A percentile compares a stretch with the other conserved stretches of the same genome.
These are phyloP conservation scores for Cheiracanthium punctorium DNA, from an alignment of 2,888 invertebrate species.

Conservation along the genomic window DNA sequence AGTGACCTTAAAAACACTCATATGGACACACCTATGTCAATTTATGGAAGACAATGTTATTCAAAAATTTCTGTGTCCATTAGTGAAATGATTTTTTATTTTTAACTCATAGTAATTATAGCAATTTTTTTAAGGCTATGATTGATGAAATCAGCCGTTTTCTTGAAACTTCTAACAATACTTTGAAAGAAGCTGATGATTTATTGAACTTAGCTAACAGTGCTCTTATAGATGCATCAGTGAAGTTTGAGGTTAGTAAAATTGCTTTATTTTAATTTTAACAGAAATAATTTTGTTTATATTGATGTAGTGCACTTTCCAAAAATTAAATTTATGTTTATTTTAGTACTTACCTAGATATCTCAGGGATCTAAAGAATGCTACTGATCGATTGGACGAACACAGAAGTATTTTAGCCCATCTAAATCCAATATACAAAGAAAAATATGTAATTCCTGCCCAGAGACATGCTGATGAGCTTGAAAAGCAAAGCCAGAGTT, in stretches of 20 bases:
- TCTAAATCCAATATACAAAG: conserved; percentile 81
- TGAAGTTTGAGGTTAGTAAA: conserved; percentile 72
- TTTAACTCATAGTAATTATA: not conserved
- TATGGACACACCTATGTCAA: too few relatives aligned
- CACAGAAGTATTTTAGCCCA: conserved; percentile 81
- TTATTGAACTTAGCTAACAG: conserved; percentile 72
- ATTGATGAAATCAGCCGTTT: conserved; percentile 42
- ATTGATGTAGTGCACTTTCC: not conserved
- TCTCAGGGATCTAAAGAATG: conserved; percentile 73
- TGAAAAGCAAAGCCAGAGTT: conserved; percentile 81
- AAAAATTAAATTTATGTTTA: too few relatives aligned
- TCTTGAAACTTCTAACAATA: conserved; percentile 65
- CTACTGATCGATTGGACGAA: conserved; percentile 78
- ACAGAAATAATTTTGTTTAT: not conserved
- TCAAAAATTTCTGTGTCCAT: too few relatives aligned
- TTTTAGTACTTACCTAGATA: conserved; percentile 65
- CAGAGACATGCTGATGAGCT: conserved; percentile 83
- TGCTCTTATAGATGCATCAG: conserved; percentile 70
- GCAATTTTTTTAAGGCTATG: conserved; percentile 28
- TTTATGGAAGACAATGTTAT: too few relatives aligned
- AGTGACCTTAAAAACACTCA: too few relatives aligned
- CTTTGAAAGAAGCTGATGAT: conserved; percentile 71
- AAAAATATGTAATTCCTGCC: conserved; percentile 81
- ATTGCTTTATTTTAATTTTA: not conserved
- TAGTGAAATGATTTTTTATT: not conserved